Evolutionary conservation across 2,797 vertebrate species (phyloP).

Genomic region (Salmo trutta): DNA sequence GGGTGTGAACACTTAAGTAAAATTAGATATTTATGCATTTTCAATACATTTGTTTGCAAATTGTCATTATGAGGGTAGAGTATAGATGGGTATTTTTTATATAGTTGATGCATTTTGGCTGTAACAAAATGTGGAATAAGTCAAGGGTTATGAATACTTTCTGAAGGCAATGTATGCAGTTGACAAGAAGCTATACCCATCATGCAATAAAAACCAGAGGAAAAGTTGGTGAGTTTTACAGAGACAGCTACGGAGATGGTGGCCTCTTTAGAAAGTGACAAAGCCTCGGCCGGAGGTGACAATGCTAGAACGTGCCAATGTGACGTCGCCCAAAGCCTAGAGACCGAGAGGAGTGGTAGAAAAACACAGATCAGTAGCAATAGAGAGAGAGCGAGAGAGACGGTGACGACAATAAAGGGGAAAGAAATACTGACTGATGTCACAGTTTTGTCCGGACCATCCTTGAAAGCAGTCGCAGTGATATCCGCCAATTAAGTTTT

Average conservation of each 20-base stretch:
- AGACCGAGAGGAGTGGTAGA: constrained; percentile 22
- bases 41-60: too few species aligned
- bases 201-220: constrained; percentile 45
- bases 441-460: constrained; percentile 97
- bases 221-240: constrained; percentile 14
- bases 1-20: too few species aligned
- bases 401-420: constrained; percentile 33
- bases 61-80: too few species aligned
- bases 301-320: constrained; percentile 32
- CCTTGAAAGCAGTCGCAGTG: constrained; percentile 94
- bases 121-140: neutral
- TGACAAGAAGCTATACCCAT: constrained; percentile 23
- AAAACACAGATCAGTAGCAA: constrained; percentile 20
- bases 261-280: constrained; percentile 29
- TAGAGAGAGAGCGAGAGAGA: constrained; percentile 15
- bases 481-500: constrained; percentile 99
- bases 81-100: neutral
- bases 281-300: constrained; percentile 37
- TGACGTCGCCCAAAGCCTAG: constrained; percentile 36
- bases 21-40: too few species aligned
- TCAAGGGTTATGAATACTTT: neutral
- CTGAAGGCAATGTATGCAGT: neutral
- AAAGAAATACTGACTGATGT: constrained; percentile 93
- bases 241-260: constrained; percentile 21
- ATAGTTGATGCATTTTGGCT: neutral